Evolutionary conservation across 1,140 invertebrate genomes (phyloP), one percentile per base, ranked within the genome.

Genomic region (Panagrolaimus sp.): DNA sequence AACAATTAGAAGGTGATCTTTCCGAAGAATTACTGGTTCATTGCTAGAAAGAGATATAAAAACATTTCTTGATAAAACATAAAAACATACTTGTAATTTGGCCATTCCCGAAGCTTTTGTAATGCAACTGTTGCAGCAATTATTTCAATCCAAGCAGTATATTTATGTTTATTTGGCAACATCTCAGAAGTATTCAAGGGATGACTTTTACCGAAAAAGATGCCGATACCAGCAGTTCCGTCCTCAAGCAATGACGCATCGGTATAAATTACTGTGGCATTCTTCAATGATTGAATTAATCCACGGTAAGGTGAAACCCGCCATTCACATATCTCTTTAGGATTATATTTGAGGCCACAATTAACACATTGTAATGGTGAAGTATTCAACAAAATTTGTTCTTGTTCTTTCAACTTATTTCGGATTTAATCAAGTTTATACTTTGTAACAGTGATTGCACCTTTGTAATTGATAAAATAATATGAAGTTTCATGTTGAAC

Each of bases 351-450:
- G n/a, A n/a, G n/a, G n/a, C n/a, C n/a, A n/a, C n/a, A n/a, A n/a
- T n/a, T n/a, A n/a, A n/a, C n/a, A n/a, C n/a, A n/a, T n/a, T n/a
- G n/a, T n/a, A n/a, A n/a, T n/a, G n/a, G n/a, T n/a, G n/a, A n/a
- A n/a, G n/a, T n/a, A n/a, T n/a, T n/a, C n/a, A n/a, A n/a, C n/a
- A n/a, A n/a, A n/a, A n/a, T n/a, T n/a, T 80, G 75, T 44, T 78
- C 77, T 10, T 76, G 73, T n/a, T 43, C 62, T 64, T 78, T 78
- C 38, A 78, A 64, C 47, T 78, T 78, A 45, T 78, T 67, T 38
- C 77, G 45, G 21, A 78, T 78, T 46, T 80, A 78, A 68, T 78
- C 78, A 24, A 78, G 66, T 68, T 78, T 78, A 68, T 78, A 78
- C 44, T 78, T 78, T 24, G 77, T 73, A 12, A 78, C 77, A 63